Percentiles rank a stretch among this genome's conserved stretches.
Conservation (phyloP, 2,797 vertebrate species). For the Sandelia bainsii region DNA sequence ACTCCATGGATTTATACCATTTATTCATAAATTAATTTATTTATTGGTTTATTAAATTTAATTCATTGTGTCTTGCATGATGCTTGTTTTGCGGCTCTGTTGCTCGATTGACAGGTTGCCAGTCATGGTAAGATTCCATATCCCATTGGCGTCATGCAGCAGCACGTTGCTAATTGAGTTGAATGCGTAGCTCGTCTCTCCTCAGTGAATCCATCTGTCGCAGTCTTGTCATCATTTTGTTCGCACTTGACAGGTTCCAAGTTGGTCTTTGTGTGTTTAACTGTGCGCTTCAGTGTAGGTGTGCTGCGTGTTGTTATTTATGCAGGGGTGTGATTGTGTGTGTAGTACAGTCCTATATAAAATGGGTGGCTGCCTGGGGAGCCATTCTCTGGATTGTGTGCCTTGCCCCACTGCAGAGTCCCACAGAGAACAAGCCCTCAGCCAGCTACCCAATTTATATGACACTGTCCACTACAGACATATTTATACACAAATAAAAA, state of each 20-base stretch:
- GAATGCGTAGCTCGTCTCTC: constrained; percentile 81
- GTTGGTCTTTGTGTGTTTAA: constrained; percentile 79
- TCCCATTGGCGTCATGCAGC: constrained; percentile 80
- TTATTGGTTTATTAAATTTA: constrained; percentile 80
- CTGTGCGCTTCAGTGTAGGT: constrained; percentile 73
- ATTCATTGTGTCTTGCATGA: constrained; percentile 70
- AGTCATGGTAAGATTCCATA: constrained; percentile 80
- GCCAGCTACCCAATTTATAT: constrained; percentile 47
- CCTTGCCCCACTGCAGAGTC: constrained; percentile 41
- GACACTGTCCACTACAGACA: constrained; percentile 36
- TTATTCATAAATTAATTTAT: constrained; percentile 80
- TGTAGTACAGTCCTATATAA: constrained; percentile 42
- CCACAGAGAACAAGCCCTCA: constrained; percentile 49
- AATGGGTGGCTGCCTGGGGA: constrained; percentile 65
- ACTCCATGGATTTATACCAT: constrained; percentile 67
- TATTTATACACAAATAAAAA: constrained; percentile 30
- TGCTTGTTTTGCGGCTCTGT: constrained; percentile 74
- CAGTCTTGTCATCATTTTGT: constrained; percentile 81
- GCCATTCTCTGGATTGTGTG: constrained; percentile 44
- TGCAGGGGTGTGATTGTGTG: constrained; percentile 29
- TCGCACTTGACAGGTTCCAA: constrained; percentile 81
- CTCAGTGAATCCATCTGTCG: constrained; percentile 83
- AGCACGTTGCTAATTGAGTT: constrained; percentile 84
- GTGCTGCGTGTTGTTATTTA: constrained; percentile 63
- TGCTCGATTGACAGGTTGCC: constrained; percentile 84